Evolutionary conservation across 1,140 invertebrate genomes (phyloP).

Genomic region (Microplitis demolitor): DNA sequence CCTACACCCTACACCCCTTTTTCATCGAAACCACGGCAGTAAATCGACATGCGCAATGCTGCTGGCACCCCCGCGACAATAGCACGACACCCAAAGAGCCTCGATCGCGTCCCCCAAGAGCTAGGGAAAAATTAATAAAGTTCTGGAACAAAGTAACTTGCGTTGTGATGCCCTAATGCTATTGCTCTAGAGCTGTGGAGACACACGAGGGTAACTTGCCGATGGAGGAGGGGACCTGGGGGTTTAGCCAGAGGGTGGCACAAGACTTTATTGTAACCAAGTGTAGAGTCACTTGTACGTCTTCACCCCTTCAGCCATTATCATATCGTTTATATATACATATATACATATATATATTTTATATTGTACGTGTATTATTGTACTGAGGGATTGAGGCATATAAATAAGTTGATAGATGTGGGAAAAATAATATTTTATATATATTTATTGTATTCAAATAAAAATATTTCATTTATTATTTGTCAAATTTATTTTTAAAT

Average conservation of each 20-base stretch:
- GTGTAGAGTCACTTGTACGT: constrained; percentile 39
- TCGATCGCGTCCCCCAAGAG: constrained; percentile 15
- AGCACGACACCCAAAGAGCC: constrained; percentile 4
- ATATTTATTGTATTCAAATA: too few relatives aligned
- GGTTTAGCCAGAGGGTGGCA: constrained; percentile 28
- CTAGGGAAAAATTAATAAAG: constrained; percentile 61
- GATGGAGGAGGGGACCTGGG: constrained; percentile 2
- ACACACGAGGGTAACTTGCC: constrained; percentile 22
- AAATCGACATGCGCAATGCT: constrained; percentile 12
- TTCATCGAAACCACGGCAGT: constrained; percentile 19
- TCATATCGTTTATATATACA: not conserved
- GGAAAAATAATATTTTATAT: too few relatives aligned
- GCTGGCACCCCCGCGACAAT: constrained; percentile 11
- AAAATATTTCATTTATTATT: too few relatives aligned
- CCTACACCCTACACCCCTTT: not conserved
- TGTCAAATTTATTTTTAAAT: too few relatives aligned
- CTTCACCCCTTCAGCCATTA: constrained; percentile 19
- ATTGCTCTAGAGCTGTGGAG: not conserved
- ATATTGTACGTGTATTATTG: not conserved
- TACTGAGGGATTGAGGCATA: too few relatives aligned
- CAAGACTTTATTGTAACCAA: constrained; percentile 40
- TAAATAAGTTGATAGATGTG: too few relatives aligned
- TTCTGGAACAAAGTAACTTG: constrained; percentile 64
- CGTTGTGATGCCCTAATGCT: constrained; percentile 55
- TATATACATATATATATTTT: not conserved